Evolutionary conservation across 2,888 invertebrate genomes (phyloP), one percentile per base, ranked within the genome.

Genomic region (Empis stercorea): DNA sequence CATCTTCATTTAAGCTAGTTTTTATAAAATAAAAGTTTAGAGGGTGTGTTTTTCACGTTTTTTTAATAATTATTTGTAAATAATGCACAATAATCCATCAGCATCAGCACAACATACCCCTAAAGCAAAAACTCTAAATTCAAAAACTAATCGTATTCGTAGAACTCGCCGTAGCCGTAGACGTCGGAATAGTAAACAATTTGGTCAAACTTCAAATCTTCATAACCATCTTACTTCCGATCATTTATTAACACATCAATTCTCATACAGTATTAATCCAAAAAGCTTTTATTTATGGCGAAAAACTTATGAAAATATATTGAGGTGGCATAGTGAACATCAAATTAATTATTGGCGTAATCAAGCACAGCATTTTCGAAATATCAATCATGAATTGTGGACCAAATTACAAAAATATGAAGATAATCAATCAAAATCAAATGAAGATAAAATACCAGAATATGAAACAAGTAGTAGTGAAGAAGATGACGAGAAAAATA

Each of bases 261-360:
- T 41, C 13, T 2, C 32, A 14, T 16, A 11, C 30, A 27, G 9
- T 9, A 9, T 9, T 27, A 27, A 27, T 27, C 23, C 23, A 27
- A 47, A 13, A 11, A 49, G 52, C 11, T 39, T 38, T n/a, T 41
- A 43, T 7, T 30, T 50, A 15, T 53, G 53, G 53, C 43, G 30
- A 3, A 34, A 49, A 27, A 50, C 50, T 20, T 53, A 53, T 27
- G 36, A 48, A 14, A 53, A 50, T 38, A 46, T 48, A 41, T 20
- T 53, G 16, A 52, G 46, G 43, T 53, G 53, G 53, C 53, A 53
- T 13, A 36, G 32, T 3, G 48, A 49, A 27, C 50, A 53, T 14
- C 53, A 53, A 30, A 42, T 23, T 6, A 51, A 49, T 32, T 53
- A 48, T 27, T 53, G 53, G 53, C 48, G 49, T n/a, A 46, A 46